Percentiles rank a stretch among this genome's conserved stretches.
These are phyloP conservation scores for Chionomys nivalis DNA, from an alignment of 2,113 vertebrate genomes.

Conservation along the genomic window DNA sequence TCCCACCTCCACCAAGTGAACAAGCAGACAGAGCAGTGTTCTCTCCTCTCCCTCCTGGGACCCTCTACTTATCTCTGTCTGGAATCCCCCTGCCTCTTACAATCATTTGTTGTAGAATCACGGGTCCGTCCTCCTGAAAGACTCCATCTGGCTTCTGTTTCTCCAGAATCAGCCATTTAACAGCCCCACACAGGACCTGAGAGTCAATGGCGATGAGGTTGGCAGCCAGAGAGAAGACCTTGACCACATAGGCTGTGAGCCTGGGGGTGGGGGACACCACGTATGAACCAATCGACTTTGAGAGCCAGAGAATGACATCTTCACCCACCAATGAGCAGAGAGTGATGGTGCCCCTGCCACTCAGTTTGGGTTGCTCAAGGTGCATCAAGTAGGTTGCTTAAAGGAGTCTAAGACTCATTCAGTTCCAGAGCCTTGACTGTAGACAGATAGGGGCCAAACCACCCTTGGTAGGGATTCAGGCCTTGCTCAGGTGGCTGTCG, in stretches of 20 bases:
- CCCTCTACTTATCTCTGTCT: background rate
- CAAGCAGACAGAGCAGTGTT: too few relatives aligned
- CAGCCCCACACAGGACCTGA: constrained; percentile 87
- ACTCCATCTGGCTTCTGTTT: constrained; percentile 88
- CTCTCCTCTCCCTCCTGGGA: background rate
- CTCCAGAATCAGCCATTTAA: constrained; percentile 92
- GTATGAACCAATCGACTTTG: background rate
- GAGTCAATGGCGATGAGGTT: constrained; percentile 82
- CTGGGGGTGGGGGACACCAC: constrained; percentile 75
- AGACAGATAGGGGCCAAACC: background rate
- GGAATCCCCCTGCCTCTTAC: constrained; percentile 78
- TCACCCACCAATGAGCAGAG: background rate
- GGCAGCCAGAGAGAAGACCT: constrained; percentile 90
- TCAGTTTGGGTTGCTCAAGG: too few relatives aligned
- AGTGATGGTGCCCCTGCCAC: background rate
- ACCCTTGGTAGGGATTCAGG: background rate
- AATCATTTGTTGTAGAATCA: constrained; percentile 86
- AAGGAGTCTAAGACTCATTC: background rate
- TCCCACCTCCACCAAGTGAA: accelerated
- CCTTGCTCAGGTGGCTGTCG: too few relatives aligned
- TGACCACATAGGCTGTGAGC: constrained; percentile 94
- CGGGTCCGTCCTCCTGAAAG: constrained; percentile 87
- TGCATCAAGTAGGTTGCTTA: background rate
- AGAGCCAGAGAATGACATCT: background rate
- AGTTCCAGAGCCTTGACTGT: background rate